Percentiles rank a stretch among this genome's conserved stretches.
phyloP scores from a whole-genome alignment of 2,888 invertebrate genomes.

The Hesperia comma region DNA sequence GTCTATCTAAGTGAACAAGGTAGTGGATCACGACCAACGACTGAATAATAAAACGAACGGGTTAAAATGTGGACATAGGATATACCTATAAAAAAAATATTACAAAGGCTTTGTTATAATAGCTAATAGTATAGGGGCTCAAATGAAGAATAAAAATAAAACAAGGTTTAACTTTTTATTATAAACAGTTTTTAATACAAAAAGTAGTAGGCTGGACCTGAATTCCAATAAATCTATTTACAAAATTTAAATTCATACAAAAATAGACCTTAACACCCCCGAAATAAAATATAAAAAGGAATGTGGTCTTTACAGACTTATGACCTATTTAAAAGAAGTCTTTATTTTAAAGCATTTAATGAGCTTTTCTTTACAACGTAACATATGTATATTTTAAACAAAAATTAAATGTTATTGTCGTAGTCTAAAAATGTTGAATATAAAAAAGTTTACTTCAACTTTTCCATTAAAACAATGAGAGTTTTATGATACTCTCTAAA shows the following conservation, averaged over 20 bases:
- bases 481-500: too few species aligned
- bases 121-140: too few species aligned
- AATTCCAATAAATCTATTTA: conserved; percentile 60
- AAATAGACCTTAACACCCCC: conserved; percentile 59
- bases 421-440: not conserved
- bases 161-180: conserved; percentile 55
- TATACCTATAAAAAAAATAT: too few species aligned
- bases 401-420: conserved; percentile 1
- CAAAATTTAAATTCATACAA: conserved; percentile 59
- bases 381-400: not conserved
- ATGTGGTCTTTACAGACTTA: conserved; percentile 43
- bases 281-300: conserved; percentile 52
- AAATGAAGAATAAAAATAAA: conserved; percentile 15
- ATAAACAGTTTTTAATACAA: conserved; percentile 70
- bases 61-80: too few species aligned
- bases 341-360: conserved; percentile 59
- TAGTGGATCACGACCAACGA: too few species aligned
- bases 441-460: not conserved
- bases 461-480: not conserved
- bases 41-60: too few species aligned
- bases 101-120: too few species aligned
- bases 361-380: conserved; percentile 35
- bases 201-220: conserved; percentile 55
- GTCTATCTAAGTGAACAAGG: too few species aligned
- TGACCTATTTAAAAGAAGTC: conserved; percentile 50